Evolutionary conservation across 2,888 invertebrate genomes (phyloP).

Genomic region (Ditula angustiorana): DNA sequence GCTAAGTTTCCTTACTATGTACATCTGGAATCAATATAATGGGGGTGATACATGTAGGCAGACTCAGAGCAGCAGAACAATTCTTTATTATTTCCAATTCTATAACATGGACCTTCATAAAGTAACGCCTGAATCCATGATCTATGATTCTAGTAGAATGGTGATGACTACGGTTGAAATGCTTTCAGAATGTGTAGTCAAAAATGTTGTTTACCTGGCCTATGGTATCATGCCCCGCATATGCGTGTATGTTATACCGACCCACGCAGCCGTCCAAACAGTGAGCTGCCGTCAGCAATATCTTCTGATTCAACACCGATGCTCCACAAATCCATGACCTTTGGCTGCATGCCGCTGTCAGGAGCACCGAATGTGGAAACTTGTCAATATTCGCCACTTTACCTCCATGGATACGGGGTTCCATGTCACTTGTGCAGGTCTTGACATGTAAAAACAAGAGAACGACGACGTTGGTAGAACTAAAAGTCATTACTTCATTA

Average conservation of each 20-base stretch:
- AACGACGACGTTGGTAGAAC: too few species aligned
- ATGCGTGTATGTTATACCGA: not conserved
- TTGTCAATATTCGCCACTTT: not conserved
- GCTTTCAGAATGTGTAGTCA: too few species aligned
- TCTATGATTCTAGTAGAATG: too few species aligned
- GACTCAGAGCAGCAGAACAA: too few species aligned
- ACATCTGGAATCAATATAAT: constrained; percentile 39
- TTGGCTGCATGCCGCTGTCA: not conserved
- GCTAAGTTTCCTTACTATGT: constrained; percentile 40
- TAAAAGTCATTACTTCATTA: not conserved
- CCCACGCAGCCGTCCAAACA: constrained; percentile 43
- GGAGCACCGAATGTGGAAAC: not conserved
- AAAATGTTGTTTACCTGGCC: constrained; percentile 36
- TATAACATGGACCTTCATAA: too few species aligned
- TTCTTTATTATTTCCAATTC: too few species aligned
- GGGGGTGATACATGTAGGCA: not conserved
- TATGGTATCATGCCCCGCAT: constrained; percentile 38
- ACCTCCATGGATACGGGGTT: not conserved
- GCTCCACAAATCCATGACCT: constrained; percentile 47
- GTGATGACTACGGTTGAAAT: too few species aligned
- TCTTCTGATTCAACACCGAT: constrained; percentile 50
- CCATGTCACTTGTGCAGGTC: not conserved
- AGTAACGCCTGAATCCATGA: too few species aligned
- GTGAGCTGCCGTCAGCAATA: constrained; percentile 52
- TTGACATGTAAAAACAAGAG: not conserved